Conservation (phyloP, 2,113 vertebrate genomes). For the Entomyzon cyanotis region DNA sequence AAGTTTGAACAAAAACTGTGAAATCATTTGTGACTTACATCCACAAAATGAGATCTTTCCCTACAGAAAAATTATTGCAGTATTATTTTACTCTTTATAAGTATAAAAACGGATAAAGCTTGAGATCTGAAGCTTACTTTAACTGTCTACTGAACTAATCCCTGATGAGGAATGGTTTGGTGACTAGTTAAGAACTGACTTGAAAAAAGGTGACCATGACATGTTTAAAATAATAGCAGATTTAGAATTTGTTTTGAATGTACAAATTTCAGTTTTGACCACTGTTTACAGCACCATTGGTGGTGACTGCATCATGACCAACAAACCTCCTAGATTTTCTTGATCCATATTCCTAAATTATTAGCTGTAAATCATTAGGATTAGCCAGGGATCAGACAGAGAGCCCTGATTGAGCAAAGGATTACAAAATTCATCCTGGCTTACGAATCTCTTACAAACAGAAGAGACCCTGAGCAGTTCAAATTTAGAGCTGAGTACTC, state of each 20-base stretch:
- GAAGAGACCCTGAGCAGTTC: not conserved
- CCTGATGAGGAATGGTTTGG: not conserved
- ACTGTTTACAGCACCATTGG: fast-evolving
- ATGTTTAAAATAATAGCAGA: not conserved
- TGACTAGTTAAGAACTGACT: not conserved
- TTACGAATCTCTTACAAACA: not conserved
- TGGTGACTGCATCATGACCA: not conserved
- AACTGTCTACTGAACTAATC: not conserved
- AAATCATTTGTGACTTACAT: not conserved
- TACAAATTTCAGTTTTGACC: not conserved
- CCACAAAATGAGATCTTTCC: not conserved
- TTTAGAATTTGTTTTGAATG: not conserved
- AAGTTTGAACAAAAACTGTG: constrained; percentile 3
- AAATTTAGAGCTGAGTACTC: not conserved
- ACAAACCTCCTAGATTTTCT: not conserved
- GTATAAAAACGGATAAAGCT: not conserved
- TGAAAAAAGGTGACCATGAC: not conserved
- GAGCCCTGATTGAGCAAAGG: not conserved
- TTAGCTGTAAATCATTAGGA: not conserved
- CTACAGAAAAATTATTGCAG: not conserved
- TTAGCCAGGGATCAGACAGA: not conserved
- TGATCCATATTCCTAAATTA: not conserved
- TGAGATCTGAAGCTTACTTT: not conserved
- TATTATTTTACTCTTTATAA: not conserved
- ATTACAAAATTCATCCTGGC: not conserved